Evolutionary conservation across 1,140 invertebrate genomes (phyloP), one percentile per base, ranked within the genome.

Genomic region (Lasioglossum albipes): DNA sequence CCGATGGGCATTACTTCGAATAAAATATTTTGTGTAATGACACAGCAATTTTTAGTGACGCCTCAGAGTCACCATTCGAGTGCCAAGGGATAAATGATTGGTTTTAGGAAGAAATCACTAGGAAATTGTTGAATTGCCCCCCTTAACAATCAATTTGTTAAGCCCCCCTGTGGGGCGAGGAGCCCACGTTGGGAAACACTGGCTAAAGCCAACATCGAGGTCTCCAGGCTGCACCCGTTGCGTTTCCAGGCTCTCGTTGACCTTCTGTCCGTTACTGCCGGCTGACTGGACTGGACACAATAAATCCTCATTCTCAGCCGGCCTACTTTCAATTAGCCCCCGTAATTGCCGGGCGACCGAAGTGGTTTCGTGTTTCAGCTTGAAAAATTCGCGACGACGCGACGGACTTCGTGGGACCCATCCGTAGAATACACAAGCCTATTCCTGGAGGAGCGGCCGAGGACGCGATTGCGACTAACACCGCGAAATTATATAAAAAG

Each of bases 241-340:
- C 45, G 18, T 49, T 67, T 67, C n/a, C 22, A 52, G 59, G 22
- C 42, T 41, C 49, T 18, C 49, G 22, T 81, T 68, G 49, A 49
- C 57, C 67, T 65, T 68, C 71, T 52, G 41, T 49, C 52, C 67
- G 62, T 73, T 45, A 45, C 22, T 9, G 54, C n/a, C 54, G 27
- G 61, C 69, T 16, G 36, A 70, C 18, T 54, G 42, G 16, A 61
- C 62, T 70, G 67, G 52, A 68, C 78, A 85, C 76, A 72, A 86
- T 86, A 86, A 86, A 86, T 86, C 79, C 77, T 85, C 75, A 85
- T 85, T 84, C 81, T n/a, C 61, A 22, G 61, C 7, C 78, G 75
- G 85, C 75, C 70, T 75, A 85, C 66, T 87, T 87, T 85, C 81
- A 87, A 87, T 87, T 87, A 87, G 78, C n/a, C 59, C 20, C 12